Evolutionary conservation across 2,888 invertebrate species (phyloP), one percentile per base, ranked within the genome.

Genomic region (Melanophora roralis): DNA sequence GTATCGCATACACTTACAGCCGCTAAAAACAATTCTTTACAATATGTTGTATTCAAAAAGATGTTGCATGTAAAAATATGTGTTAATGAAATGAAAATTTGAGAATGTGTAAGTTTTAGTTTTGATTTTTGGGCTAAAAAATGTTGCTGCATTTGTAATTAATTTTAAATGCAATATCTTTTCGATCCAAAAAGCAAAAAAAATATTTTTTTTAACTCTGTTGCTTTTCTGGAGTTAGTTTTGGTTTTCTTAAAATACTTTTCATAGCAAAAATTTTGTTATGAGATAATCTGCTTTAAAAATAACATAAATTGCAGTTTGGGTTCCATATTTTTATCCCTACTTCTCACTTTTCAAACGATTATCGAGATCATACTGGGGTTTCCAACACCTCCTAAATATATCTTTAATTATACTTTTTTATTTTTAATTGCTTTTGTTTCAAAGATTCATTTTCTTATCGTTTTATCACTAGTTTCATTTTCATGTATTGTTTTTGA

Each of bases 401-500:
- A 34, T 19, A 38, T 40, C 64, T 47, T 38, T 40, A 19, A 38
- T 65, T 65, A 65, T 38, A 38, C 7, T 19, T 36, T 57, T 40
- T 40, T 14, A 7, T 11, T 59, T 1, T 45, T n/a, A n/a, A n/a
- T n/a, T 27, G 12, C 55, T 11, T 21, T 51, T 51, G 8, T 47
- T 11, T 49, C 32, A 19, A 16, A 23, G 7, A 45, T n/a, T n/a
- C n/a, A n/a, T n/a, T n/a, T 34, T 47, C 34, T n/a, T 62, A 76
- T 64, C 57, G 36, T 49, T 43, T 64, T 64, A 69, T 68, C 71
- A 55, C 32, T 49, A 57, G 67, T 69, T 76, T 45, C 34, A 72
- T 75, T 80, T 76, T 67, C 78, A 73, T 65, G 65, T 68, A 59
- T 75, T 75, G 43, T 68, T 68, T 55, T 43, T 3, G 51, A 16